Conservation (phyloP, 2,113 vertebrate genomes). For the Dascyllus trimaculatus region DNA sequence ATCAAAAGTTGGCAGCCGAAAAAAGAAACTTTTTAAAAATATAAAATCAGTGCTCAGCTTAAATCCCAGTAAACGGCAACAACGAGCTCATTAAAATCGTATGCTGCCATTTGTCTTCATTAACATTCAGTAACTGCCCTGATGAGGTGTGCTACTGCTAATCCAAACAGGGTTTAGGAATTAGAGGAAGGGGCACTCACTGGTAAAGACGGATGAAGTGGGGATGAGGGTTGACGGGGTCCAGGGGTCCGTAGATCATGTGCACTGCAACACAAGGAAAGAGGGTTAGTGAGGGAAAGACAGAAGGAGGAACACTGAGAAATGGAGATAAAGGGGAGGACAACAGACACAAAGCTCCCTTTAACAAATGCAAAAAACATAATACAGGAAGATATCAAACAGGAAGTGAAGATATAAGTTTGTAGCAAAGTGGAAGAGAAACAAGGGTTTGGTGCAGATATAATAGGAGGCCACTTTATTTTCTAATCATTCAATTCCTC, state of each 20-base stretch:
- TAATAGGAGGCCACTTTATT: too few species aligned
- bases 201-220: constrained; percentile 93
- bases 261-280: constrained; percentile 88
- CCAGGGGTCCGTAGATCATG: constrained; percentile 95
- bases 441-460: too few species aligned
- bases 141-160: background rate
- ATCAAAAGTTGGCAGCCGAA: too few species aligned
- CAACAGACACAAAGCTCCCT: background rate
- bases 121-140: background rate
- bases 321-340: background rate
- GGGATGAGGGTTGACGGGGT: constrained; percentile 93
- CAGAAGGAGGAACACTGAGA: background rate
- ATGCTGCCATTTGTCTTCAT: too few species aligned
- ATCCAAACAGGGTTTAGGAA: background rate
- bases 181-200: constrained; percentile 81
- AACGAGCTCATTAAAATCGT: too few species aligned
- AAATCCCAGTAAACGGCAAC: too few species aligned
- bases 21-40: too few species aligned
- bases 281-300: background rate
- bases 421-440: too few species aligned
- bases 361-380: background rate
- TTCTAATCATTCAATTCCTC: too few species aligned
- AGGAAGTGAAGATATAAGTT: too few species aligned
- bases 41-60: too few species aligned
- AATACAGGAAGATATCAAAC: too few species aligned